phyloP scores from a whole-genome alignment of 2,888 invertebrate genomes.

The Pollenia angustigena region DNA sequence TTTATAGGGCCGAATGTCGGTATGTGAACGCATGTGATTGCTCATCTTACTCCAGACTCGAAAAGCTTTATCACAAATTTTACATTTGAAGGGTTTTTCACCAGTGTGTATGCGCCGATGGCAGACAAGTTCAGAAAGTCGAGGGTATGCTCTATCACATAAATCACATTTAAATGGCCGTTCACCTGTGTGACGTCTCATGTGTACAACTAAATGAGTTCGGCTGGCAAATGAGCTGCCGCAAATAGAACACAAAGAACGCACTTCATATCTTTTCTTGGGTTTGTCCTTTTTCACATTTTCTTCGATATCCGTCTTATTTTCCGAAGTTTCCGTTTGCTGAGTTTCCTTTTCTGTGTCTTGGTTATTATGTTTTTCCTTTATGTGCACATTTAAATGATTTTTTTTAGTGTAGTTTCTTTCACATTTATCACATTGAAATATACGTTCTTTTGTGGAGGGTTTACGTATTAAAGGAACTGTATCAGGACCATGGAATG shows the following conservation, averaged over 20 bases:
- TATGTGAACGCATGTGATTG: slow-evolving; percentile 68
- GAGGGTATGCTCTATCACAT: slow-evolving; percentile 63
- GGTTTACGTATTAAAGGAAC: slow-evolving; percentile 60
- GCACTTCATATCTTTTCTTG: slow-evolving; percentile 74
- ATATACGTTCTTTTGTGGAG: slow-evolving; percentile 80
- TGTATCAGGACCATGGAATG: slow-evolving; percentile 65
- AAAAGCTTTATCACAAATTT: slow-evolving; percentile 65
- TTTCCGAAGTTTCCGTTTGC: background rate
- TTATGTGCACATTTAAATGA: slow-evolving; percentile 79
- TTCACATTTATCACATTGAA: slow-evolving; percentile 79
- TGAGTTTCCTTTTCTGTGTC: background rate
- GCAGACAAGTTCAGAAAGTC: slow-evolving; percentile 56
- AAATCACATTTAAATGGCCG: slow-evolving; percentile 68
- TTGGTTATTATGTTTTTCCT: slow-evolving; percentile 75
- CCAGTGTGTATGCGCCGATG: slow-evolving; percentile 69
- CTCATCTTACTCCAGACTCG: slow-evolving; percentile 65
- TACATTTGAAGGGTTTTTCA: slow-evolving; percentile 68
- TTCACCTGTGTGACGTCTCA: slow-evolving; percentile 67
- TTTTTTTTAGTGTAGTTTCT: slow-evolving; percentile 81
- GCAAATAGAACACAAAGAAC: slow-evolving; percentile 75
- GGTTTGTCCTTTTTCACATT: slow-evolving; percentile 81
- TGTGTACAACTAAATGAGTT: slow-evolving; percentile 62
- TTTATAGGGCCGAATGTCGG: slow-evolving; percentile 67
- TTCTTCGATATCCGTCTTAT: background rate
- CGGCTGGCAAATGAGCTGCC: slow-evolving; percentile 66